phyloP scores from a whole-genome alignment of 2,888 invertebrate species.

The Polietes domitor region DNA sequence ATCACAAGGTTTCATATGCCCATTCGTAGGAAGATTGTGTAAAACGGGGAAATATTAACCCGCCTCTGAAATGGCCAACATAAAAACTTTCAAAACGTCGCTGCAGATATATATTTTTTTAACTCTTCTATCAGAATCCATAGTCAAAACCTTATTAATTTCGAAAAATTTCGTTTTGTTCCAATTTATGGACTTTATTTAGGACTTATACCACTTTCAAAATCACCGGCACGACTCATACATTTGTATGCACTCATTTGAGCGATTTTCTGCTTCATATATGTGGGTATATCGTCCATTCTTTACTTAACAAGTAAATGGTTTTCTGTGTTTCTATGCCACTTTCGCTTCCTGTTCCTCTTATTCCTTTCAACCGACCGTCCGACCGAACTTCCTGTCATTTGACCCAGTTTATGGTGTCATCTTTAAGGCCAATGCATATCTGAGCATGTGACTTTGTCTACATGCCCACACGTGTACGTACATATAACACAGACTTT shows the following conservation, averaged over 20 bases:
- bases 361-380: neutral
- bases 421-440: slow-evolving; percentile 4
- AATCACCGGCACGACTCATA: neutral
- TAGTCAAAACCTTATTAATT: no score
- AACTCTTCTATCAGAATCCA: no score
- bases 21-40: no score
- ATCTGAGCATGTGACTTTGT: neutral
- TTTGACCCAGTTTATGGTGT: slow-evolving; percentile 52
- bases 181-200: neutral
- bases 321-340: neutral
- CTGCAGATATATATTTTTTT: no score
- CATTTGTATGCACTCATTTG: neutral
- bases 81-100: no score
- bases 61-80: no score
- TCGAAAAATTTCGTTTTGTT: no score
- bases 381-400: neutral
- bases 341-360: slow-evolving; percentile 20
- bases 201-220: neutral
- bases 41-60: no score
- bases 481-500: neutral
- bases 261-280: neutral
- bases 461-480: no score
- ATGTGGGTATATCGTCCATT: no score
- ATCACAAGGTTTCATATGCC: no score
- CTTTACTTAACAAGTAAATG: neutral